Evolutionary conservation across 2,113 vertebrate genomes (phyloP).

Genomic region (Motacilla tschutschensis): DNA sequence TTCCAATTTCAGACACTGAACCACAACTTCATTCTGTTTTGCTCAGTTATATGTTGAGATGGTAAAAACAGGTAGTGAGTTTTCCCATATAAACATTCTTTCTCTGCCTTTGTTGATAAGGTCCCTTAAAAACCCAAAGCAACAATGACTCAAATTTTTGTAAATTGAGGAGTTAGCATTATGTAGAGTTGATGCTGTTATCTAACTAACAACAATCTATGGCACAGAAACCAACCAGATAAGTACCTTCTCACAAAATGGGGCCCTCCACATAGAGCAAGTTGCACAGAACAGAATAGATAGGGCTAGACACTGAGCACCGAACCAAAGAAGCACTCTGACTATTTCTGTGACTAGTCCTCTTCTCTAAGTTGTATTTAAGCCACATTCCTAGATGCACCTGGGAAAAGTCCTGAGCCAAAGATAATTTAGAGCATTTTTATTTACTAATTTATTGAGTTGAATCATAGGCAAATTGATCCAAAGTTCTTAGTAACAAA

Average conservation of each 20-base stretch:
- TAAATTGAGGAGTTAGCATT: not conserved
- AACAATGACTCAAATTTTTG: not conserved
- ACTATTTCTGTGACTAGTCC: not conserved
- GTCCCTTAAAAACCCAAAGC: not conserved
- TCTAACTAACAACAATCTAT: not conserved
- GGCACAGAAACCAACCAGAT: not conserved
- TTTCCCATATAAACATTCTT: not conserved
- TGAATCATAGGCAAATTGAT: not conserved
- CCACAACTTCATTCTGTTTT: not conserved
- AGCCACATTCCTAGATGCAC: not conserved
- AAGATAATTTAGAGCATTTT: not conserved
- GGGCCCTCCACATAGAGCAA: not conserved
- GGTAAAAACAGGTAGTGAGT: not conserved
- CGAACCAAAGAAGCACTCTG: not conserved
- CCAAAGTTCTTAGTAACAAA: not conserved
- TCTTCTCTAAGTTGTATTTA: not conserved
- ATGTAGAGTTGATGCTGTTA: not conserved
- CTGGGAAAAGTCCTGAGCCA: not conserved
- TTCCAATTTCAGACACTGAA: not conserved
- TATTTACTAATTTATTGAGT: constrained; percentile 10
- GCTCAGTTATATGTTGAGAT: not conserved
- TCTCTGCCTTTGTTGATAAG: not conserved
- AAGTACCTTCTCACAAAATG: not conserved
- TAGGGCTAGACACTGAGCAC: not conserved
- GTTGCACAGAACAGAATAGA: not conserved